Evolutionary conservation across 2,888 invertebrate genomes (phyloP), one percentile per base, ranked within the genome.

Genomic region (Phytoseiulus persimilis): DNA sequence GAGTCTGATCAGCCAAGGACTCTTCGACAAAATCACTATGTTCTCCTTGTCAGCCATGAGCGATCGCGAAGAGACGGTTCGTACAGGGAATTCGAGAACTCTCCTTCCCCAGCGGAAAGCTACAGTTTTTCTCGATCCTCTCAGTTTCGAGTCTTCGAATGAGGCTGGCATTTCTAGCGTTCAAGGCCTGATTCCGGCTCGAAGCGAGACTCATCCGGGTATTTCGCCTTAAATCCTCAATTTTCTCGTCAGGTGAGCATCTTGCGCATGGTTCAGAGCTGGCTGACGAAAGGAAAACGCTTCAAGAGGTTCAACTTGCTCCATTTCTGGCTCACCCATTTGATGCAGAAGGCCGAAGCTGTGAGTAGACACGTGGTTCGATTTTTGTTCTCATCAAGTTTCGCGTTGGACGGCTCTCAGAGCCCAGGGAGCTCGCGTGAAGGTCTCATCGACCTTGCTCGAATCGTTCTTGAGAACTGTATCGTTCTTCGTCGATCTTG

Each of bases 291-390:
- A 11, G 39, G 87, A 23, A 65, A 65, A 65, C 33, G 87, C n/a
- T 87, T 87, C 87, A 87, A 33, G 33, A 87, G 87, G 32, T 87
- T 39, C 45, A 87, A 87, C n/a, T 31, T 87, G 45, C 32, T 87
- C 23, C 39, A n/a, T n/a, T 87, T 87, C 87, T 87, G 87, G 87
- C 33, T 87, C 9, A 87, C 32, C n/a, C 32, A 87, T n/a, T 18
- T 87, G n/a, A 33, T 87, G 0, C 87, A 87, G 33, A n/a, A 31
- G n/a, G 0, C 87, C 18, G 32, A 87, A 39, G 6, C 18, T n/a
- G 87, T 87, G 33, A 87, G 87, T 87, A 2, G 39, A 39, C 39
- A 39, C 39, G n/a, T n/a, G n/a, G n/a, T n/a, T 39, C 39, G 3
- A 9, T 39, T 9, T 39, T 3, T 39, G 39, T 9, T 39, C 5